These are phyloP conservation scores for Pyrrhia umbra DNA, from an alignment of 2,888 invertebrate genomes.

Conservation along the genomic window DNA sequence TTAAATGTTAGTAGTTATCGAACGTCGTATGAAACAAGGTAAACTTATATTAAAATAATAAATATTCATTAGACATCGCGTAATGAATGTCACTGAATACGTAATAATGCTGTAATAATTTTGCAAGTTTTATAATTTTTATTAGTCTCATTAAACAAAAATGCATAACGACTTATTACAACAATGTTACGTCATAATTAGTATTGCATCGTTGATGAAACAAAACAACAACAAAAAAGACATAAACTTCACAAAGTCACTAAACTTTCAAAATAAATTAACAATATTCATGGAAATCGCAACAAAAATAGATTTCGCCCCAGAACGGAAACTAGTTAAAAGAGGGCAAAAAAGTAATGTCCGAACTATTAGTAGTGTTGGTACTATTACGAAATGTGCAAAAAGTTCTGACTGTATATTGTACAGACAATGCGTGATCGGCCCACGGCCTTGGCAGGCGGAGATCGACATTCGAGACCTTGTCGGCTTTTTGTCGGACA, in stretches of 20 bases:
- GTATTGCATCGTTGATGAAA: constrained; percentile 20
- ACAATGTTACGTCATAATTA: constrained; percentile 20
- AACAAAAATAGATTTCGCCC: constrained; percentile 24
- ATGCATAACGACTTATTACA: constrained; percentile 10
- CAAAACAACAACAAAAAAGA: neutral
- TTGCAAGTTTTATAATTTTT: constrained; percentile 22
- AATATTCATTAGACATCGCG: constrained; percentile 43
- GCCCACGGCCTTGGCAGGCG: constrained; percentile 71
- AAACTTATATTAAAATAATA: constrained; percentile 21
- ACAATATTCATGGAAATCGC: constrained; percentile 4
- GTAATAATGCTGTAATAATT: constrained; percentile 26
- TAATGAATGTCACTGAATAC: constrained; percentile 41
- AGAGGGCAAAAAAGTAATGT: constrained; percentile 29
- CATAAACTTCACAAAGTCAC: neutral
- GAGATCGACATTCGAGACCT: constrained; percentile 73
- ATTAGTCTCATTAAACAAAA: constrained; percentile 8
- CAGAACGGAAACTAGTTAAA: constrained; percentile 36
- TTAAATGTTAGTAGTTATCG: constrained; percentile 50
- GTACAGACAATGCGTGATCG: constrained; percentile 71
- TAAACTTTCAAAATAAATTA: constrained; percentile 19
- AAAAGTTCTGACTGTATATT: constrained; percentile 57
- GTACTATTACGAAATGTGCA: constrained; percentile 63
- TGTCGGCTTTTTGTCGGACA: constrained; percentile 69
- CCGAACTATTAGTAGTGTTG: constrained; percentile 9
- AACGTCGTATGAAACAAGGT: constrained; percentile 40